Conservation (phyloP, 2,888 invertebrate species). For the Cylloceria caligata region DNA sequence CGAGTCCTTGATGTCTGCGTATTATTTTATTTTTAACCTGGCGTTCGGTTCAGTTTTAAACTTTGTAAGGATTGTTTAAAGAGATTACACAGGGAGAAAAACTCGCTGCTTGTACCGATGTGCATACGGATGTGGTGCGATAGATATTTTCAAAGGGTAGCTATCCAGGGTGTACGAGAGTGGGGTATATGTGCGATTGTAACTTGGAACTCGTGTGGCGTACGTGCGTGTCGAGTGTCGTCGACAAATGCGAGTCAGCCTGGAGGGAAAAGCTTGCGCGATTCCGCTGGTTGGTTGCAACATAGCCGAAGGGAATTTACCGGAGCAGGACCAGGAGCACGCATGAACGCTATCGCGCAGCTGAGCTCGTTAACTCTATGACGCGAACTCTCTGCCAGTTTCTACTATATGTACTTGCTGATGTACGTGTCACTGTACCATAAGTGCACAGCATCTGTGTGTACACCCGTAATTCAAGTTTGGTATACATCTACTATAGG, state of each 20-base stretch:
- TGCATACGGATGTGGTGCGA: slow-evolving; percentile 39
- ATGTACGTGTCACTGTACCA: not conserved
- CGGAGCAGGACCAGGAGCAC: slow-evolving; percentile 18
- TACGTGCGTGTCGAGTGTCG: slow-evolving; percentile 69
- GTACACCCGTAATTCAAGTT: slow-evolving; percentile 23
- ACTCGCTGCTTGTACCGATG: slow-evolving; percentile 8
- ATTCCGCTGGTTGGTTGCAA: slow-evolving; percentile 9
- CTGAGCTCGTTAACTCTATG: slow-evolving; percentile 65
- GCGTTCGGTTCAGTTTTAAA: not conserved
- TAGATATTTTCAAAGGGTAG: slow-evolving; percentile 21
- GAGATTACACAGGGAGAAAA: not conserved
- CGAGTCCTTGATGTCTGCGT: not conserved
- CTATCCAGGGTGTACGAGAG: not conserved
- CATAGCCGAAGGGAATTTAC: not conserved
- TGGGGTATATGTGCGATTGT: slow-evolving; percentile 51
- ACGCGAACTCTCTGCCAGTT: slow-evolving; percentile 50
- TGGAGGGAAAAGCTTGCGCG: slow-evolving; percentile 50
- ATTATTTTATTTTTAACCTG: too few relatives aligned
- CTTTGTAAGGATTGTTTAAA: slow-evolving; percentile 10
- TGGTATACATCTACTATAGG: not conserved
- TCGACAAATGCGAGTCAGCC: slow-evolving; percentile 66
- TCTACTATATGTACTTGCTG: not conserved
- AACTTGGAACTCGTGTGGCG: slow-evolving; percentile 63
- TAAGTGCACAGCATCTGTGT: slow-evolving; percentile 7
- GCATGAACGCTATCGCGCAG: slow-evolving; percentile 60